These are phyloP conservation scores for Aleiodes alternator DNA, from an alignment of 2,888 invertebrate species.

Conservation along the genomic window DNA sequence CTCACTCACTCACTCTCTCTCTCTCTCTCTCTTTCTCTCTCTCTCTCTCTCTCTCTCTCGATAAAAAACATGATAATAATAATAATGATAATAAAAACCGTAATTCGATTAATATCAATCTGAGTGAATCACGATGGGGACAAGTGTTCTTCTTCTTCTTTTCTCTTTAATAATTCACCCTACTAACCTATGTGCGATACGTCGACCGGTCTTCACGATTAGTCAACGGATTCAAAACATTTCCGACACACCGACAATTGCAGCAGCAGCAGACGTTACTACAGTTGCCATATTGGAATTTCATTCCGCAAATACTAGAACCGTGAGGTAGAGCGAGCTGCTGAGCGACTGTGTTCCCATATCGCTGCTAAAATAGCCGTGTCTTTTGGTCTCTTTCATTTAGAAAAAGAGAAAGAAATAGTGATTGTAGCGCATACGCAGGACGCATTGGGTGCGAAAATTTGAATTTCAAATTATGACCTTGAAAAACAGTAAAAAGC, in stretches of 20 bases:
- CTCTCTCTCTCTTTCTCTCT: too few species aligned
- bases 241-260: conserved; percentile 59
- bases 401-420: too few species aligned
- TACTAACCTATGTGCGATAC: conserved; percentile 70
- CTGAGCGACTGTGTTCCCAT: conserved; percentile 40
- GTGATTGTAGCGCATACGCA: too few species aligned
- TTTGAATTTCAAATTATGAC: too few species aligned
- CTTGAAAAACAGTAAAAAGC: too few species aligned
- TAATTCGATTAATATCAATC: conserved; percentile 5
- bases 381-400: too few species aligned
- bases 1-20: too few species aligned
- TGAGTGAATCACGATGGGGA: conserved; percentile 25
- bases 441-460: too few species aligned
- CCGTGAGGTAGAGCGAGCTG: conserved; percentile 51
- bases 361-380: conserved; percentile 48
- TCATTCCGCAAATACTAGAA: conserved; percentile 52
- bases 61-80: too few species aligned
- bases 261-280: conserved; percentile 53
- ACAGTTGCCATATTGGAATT: conserved; percentile 63
- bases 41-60: too few species aligned
- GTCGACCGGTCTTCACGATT: conserved; percentile 68
- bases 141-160: not conserved
- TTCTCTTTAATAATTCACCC: conserved; percentile 40
- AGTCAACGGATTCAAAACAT: conserved; percentile 58
- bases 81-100: too few species aligned